Evolutionary conservation across 2,888 invertebrate species (phyloP).

Genomic region (Poecilobothrus nobilitatus): DNA sequence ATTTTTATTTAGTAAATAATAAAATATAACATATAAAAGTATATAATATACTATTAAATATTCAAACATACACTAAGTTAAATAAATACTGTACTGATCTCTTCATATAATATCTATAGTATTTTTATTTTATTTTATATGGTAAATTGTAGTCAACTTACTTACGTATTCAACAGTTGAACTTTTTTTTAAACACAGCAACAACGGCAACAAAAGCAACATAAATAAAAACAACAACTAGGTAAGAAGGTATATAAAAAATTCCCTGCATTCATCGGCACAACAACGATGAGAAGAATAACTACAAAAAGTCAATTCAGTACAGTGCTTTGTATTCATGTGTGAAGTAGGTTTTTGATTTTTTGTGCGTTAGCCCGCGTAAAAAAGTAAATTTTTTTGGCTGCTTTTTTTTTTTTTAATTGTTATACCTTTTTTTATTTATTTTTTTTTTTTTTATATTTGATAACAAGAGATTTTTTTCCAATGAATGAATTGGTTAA

Average conservation of each 20-base stretch:
- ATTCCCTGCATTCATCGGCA: background rate
- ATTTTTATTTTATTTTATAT: too few relatives aligned
- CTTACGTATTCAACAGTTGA: background rate
- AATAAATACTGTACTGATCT: too few relatives aligned
- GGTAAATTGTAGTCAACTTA: too few relatives aligned
- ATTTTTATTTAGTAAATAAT: too few relatives aligned
- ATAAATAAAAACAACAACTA: too few relatives aligned
- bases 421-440: background rate
- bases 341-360: background rate
- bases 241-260: background rate
- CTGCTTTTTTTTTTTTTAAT: background rate
- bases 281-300: too few relatives aligned
- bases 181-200: background rate
- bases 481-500: background rate
- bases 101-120: too few relatives aligned
- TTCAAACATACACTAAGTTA: too few relatives aligned
- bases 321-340: constrained; percentile 4
- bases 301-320: background rate
- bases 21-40: too few relatives aligned
- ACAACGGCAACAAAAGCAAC: too few relatives aligned
- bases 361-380: constrained; percentile 6
- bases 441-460: too few relatives aligned
- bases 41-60: too few relatives aligned
- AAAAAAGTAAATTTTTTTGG: background rate
- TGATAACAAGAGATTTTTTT: constrained; percentile 1